These are phyloP conservation scores for Formica aserva DNA, from an alignment of 2,888 invertebrate species.

Conservation along the genomic window DNA sequence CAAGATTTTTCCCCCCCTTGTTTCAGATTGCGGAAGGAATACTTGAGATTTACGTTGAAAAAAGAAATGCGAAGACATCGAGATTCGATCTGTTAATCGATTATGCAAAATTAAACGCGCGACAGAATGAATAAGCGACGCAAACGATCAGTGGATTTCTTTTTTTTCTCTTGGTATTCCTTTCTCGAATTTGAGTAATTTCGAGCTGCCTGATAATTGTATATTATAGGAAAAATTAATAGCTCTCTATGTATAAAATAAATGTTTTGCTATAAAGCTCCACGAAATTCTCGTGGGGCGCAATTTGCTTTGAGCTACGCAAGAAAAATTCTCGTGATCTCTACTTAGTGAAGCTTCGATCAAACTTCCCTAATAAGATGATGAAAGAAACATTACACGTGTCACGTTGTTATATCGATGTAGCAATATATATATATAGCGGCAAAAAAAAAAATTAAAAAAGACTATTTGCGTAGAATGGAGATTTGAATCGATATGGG, in stretches of 20 bases:
- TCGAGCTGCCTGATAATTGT: neutral
- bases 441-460: neutral
- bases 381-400: conserved; percentile 34
- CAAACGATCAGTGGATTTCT: neutral
- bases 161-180: neutral
- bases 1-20: neutral
- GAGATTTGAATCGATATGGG: neutral
- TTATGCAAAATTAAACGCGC: neutral
- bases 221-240: neutral
- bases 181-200: neutral
- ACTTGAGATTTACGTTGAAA: neutral
- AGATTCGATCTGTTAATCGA: neutral
- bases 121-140: neutral
- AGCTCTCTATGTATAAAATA: neutral
- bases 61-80: conserved; percentile 5
- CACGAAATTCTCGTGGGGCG: neutral
- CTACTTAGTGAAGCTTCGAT: conserved; percentile 7
- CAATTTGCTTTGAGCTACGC: neutral
- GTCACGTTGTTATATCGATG: conserved; percentile 13
- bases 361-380: conserved; percentile 27
- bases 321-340: conserved; percentile 1
- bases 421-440: neutral
- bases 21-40: neutral
- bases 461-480: neutral
- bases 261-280: neutral